Evolutionary conservation across 2,113 vertebrate genomes (phyloP), one percentile per base, ranked within the genome.

Genomic region (Phrynosoma blainvillii): DNA sequence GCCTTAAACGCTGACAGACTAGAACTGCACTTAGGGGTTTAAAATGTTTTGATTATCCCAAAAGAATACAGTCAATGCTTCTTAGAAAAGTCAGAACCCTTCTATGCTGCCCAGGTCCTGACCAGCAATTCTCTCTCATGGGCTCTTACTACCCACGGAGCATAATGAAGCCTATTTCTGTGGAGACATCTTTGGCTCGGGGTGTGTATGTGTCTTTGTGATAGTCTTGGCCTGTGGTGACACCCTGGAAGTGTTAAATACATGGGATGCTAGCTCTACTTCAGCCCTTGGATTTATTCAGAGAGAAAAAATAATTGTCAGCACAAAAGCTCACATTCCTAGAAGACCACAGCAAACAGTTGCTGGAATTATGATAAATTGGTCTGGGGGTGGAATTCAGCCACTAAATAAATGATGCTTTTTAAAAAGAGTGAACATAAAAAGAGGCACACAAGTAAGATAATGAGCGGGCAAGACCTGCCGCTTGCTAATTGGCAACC

Each of bases 321-420:
- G 78, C 25, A 88, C 87, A 83, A 66, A 81, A 77, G 10, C 56
- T 13, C 10, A 54, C 13, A 54, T 54, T 79, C 84, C 62, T 32
- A 68, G 84, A 54, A 68, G 59, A 66, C 23, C 20, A 18, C 79
- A 78, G 62, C 47, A 42, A 27, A 42, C 47, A 13, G 74, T 36
- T 36, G 4, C 73, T 88, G 74, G 56, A 88, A 78, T 88, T 70
- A 59, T 68, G 52, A 77, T 83, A 84, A 88, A 30, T 88, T 77
- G 81, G n/a, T 54, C 73, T 71, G 74, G 74, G 74, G 87, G 87
- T 56, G 81, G 87, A 77, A 83, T 70, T 36, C n/a, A 77, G 81
- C 59, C 59, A 77, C 5, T 9, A n/a, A 77, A 36, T 66, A 40
- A 40, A 62, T 62, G 13, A 4, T 18, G 5, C 14, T 62, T 59